Evolutionary conservation across 2,888 invertebrate species (phyloP).

Genomic region (Drosophila recens): DNA sequence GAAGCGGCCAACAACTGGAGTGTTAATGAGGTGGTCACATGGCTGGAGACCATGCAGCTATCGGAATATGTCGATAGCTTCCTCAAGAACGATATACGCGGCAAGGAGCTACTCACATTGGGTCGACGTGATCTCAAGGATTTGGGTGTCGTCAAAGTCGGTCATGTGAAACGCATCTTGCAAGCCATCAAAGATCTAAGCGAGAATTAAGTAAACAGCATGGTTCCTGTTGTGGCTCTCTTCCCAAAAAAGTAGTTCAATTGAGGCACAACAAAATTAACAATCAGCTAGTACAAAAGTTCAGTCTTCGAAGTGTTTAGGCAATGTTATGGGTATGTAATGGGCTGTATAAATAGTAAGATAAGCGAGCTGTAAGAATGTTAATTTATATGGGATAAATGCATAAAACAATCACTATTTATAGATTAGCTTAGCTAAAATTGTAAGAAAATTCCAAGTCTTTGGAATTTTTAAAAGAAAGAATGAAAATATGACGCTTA

Average conservation of each 20-base stretch:
- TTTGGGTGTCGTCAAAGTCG: conserved; percentile 96
- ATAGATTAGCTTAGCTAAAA: conserved; percentile 74
- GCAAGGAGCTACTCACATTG: conserved; percentile 93
- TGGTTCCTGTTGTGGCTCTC: conserved; percentile 40
- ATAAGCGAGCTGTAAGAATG: conserved; percentile 45
- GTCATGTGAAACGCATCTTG: conserved; percentile 97
- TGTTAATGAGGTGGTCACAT: conserved; percentile 94
- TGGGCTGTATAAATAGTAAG: conserved; percentile 36
- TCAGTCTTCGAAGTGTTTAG: conserved; percentile 48
- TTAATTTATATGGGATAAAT: conserved; percentile 54
- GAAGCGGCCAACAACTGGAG: conserved; percentile 91
- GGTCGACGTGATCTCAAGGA: conserved; percentile 95
- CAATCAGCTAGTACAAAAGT: conserved; percentile 60
- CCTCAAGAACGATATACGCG: conserved; percentile 95
- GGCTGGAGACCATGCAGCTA: conserved; percentile 95
- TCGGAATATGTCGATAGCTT: conserved; percentile 97
- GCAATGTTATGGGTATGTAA: conserved; percentile 17
- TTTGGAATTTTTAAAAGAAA: conserved; percentile 18
- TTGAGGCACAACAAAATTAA: conserved; percentile 6
- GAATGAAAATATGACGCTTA: conserved; percentile 13
- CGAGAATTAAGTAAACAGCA: conserved; percentile 75
- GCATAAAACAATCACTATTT: conserved; percentile 80
- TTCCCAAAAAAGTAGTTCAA: not conserved
- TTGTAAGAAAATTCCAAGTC: conserved; percentile 11
- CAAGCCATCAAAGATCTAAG: conserved; percentile 94